Base-by-base conservation (phyloP, 2,113 vertebrate genomes). In the Sinocyclocheilus maitianheensis region DNA sequence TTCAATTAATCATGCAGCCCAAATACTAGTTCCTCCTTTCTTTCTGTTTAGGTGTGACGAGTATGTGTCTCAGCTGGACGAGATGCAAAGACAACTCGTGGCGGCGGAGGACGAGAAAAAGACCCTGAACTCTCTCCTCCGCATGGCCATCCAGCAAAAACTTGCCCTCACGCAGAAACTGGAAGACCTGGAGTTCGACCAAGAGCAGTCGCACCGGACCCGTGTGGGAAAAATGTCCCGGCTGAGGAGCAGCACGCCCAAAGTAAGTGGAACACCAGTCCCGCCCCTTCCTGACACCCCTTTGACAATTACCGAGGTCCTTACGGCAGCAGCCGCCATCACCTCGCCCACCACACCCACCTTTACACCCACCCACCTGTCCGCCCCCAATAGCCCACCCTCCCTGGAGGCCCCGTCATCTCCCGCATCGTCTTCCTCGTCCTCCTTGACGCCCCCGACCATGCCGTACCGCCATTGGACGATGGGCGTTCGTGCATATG, bases 141-240 rank as follows among this genome's bases (percentile, higher is more conserved):
- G 46, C 46, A 48, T 48, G 46, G 46, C 46, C 46, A 48, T 48
- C 46, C 46, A 48, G 11, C 46, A 48, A 48, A 48, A 48, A 48
- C 46, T 99, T 85, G 98, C 98, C 86, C 96, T 99, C 80, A 99
- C 98, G 0, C 98, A 99, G 93, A 95, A 97, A 1, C 95, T 99
- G 90, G 98, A 99, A 93, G 98, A 99, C 93, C 94, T 99, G 94
- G 97, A 98, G 91, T 98, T 98, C 14, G 98, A 99, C 92, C 97
- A 98, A 0, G 98, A 99, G 95, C 97, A 97, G 94, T 96, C 95
- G 18, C 94, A 95, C 87, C 96, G 96, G 83, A 95, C 94, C 91
- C 96, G 96, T 87, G 94, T 89, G 67, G 51, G 94, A 94, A 96
- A 96, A 92, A 89, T 95, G 78, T 93, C 93, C 87, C 96, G 95